These are phyloP conservation scores for Baccha elongata DNA, from an alignment of 2,888 invertebrate genomes.

Conservation along the genomic window DNA sequence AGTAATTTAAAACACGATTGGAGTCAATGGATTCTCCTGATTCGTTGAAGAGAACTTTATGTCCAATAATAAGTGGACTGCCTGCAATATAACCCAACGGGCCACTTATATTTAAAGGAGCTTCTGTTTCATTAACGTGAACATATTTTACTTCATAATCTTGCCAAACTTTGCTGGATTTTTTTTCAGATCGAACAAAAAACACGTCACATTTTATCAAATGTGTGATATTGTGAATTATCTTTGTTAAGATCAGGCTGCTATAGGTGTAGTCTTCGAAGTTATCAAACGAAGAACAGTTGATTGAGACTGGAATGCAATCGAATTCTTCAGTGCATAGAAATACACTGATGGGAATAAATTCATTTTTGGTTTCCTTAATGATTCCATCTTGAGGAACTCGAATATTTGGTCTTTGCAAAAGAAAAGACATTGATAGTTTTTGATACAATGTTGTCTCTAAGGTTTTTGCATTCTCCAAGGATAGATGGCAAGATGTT, in stretches of 20 bases:
- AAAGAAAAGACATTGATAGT: slow-evolving; percentile 36
- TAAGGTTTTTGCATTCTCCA: slow-evolving; percentile 70
- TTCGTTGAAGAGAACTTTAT: slow-evolving; percentile 75
- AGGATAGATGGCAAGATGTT: slow-evolving; percentile 75
- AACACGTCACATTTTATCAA: slow-evolving; percentile 60
- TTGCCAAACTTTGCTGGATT: slow-evolving; percentile 75
- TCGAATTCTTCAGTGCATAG: slow-evolving; percentile 17
- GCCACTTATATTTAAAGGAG: slow-evolving; percentile 74
- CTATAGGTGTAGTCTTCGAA: slow-evolving; percentile 51
- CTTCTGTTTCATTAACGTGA: slow-evolving; percentile 65
- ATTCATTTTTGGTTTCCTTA: slow-evolving; percentile 10
- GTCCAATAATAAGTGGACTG: slow-evolving; percentile 77
- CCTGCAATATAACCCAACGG: slow-evolving; percentile 79
- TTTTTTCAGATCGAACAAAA: slow-evolving; percentile 29
- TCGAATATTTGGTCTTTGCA: slow-evolving; percentile 37
- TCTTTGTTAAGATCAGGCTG: slow-evolving; percentile 67
- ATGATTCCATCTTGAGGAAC: slow-evolving; percentile 15
- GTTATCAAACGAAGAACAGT: slow-evolving; percentile 2
- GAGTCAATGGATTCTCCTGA: slow-evolving; percentile 66
- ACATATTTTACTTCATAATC: slow-evolving; percentile 76
- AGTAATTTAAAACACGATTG: slow-evolving; percentile 76
- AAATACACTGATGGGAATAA: slow-evolving; percentile 39
- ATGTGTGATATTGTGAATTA: slow-evolving; percentile 77
- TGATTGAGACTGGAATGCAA: slow-evolving; percentile 22
- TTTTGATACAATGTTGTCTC: slow-evolving; percentile 47